Base-by-base conservation (phyloP, 1,140 invertebrate species). In the Listronotus oregonensis region DNA sequence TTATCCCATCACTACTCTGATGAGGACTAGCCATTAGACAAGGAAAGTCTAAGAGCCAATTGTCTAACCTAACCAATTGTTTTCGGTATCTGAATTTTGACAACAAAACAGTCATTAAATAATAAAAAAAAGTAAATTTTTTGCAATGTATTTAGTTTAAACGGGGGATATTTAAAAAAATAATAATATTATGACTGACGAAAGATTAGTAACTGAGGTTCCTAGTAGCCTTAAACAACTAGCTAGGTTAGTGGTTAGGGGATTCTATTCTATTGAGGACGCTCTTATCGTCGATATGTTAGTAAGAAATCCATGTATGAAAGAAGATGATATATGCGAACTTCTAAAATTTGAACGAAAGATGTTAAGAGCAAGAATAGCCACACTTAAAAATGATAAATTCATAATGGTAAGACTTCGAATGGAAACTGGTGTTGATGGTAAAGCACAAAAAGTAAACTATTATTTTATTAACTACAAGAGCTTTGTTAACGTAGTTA, bases 391-490 rank as follows among this genome's bases (percentile, higher is more conserved):
- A 78, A 95, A 88, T 78, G 96, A 98, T 77, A 96, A 97, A 82
- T 95, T 98, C 79, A 90, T 98, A 69, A 95, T 97, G 87, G 89
- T 92, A 1, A 85, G 93, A 71, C 83, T 97, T 63, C 89, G 92
- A 83, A 95, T 97, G 89, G 95, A 97, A 84, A 97, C 95, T 54
- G 95, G 94, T 27, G 84, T 86, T 3, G 95, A 98, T 83, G 93
- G 94, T n/a, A 96, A 96, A 84, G 93, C 94, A 15, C 95, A 95
- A 74, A 93, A 95, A 85, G 94, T 97, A 8, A 97, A 97, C 79
- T 98, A 97, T 81, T 98, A 97, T 80, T 98, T 96, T 75, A 97
- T 98, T 66, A 97, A 97, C 81, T 98, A 97, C 78, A 96, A 96
- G 84, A 91, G 89, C 14, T 97, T 98, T 82, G 95, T 98, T 3